Evolutionary conservation across 2,888 invertebrate species (phyloP).

Genomic region (Orthonevra nobilis): DNA sequence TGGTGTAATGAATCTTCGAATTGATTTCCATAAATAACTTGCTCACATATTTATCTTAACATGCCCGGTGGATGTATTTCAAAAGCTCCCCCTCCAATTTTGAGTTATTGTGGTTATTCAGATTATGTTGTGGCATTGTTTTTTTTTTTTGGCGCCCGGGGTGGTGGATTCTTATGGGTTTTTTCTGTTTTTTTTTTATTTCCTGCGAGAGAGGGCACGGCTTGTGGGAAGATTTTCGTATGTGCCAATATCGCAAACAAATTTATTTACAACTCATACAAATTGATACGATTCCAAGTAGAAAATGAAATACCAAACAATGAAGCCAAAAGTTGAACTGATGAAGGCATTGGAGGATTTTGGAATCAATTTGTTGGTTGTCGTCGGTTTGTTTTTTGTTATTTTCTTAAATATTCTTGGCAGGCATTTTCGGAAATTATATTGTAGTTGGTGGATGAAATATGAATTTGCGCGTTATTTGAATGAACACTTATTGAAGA

Average conservation of each 20-base stretch:
- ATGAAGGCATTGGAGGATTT: conserved; percentile 5
- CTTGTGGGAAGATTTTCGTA: too few species aligned
- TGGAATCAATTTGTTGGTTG: conserved; percentile 35
- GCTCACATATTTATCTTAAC: too few species aligned
- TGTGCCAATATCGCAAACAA: conserved; percentile 53
- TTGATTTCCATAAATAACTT: conserved; percentile 21
- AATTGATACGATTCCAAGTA: conserved; percentile 53
- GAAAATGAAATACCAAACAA: conserved; percentile 51
- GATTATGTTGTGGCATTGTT: conserved; percentile 12
- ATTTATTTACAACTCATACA: conserved; percentile 45
- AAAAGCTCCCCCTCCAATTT: too few species aligned
- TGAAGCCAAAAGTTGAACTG: conserved; percentile 33
- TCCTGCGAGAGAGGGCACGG: too few species aligned
- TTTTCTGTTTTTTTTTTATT: too few species aligned
- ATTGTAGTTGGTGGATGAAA: too few species aligned
- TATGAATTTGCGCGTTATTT: too few species aligned
- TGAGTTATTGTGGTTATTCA: conserved; percentile 9
- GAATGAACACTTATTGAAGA: too few species aligned
- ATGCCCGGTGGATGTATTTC: too few species aligned
- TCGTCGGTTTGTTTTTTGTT: conserved; percentile 18
- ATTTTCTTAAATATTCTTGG: background rate
- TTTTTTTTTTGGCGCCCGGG: conserved; percentile 21
- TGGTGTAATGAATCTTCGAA: background rate
- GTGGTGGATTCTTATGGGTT: conserved; percentile 15
- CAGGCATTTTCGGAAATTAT: too few species aligned